phyloP scores from a whole-genome alignment of 30 jellyfish, hydroid and myxozoan genomes.

The Aurelia aurita region DNA sequence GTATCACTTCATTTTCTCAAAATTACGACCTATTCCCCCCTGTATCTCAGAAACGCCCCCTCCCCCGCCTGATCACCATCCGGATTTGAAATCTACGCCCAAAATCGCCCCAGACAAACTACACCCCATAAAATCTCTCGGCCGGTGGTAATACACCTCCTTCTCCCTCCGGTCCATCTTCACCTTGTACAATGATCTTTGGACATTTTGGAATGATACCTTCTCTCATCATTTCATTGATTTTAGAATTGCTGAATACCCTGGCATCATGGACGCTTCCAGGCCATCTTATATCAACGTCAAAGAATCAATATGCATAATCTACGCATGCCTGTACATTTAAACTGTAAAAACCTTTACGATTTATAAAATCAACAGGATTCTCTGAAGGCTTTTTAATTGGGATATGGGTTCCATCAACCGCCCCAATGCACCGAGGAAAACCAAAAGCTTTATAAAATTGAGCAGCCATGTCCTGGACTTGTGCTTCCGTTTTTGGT shows the following conservation, averaged over 20 bases:
- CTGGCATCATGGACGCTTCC: constrained; percentile 67
- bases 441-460: constrained; percentile 32
- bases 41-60: no score
- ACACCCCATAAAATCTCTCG: no score
- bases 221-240: constrained; percentile 51
- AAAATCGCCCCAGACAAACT: no score
- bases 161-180: no score
- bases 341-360: constrained; percentile 31
- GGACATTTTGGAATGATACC: constrained; percentile 52
- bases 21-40: no score
- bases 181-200: constrained; percentile 42
- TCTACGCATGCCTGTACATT: constrained; percentile 55
- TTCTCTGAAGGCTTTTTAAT: constrained; percentile 20
- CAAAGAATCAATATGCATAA: constrained; percentile 36
- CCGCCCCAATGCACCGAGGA: no score
- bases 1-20: no score
- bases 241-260: constrained; percentile 34
- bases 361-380: constrained; percentile 24
- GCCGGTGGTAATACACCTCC: no score
- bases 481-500: constrained; percentile 31
- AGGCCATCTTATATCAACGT: constrained; percentile 43
- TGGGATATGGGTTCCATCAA: no score
- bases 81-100: no score
- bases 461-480: constrained; percentile 21
- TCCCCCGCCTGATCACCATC: no score